These are phyloP conservation scores for Chanos chanos DNA, from an alignment of 2,797 vertebrate genomes.

Conservation along the genomic window DNA sequence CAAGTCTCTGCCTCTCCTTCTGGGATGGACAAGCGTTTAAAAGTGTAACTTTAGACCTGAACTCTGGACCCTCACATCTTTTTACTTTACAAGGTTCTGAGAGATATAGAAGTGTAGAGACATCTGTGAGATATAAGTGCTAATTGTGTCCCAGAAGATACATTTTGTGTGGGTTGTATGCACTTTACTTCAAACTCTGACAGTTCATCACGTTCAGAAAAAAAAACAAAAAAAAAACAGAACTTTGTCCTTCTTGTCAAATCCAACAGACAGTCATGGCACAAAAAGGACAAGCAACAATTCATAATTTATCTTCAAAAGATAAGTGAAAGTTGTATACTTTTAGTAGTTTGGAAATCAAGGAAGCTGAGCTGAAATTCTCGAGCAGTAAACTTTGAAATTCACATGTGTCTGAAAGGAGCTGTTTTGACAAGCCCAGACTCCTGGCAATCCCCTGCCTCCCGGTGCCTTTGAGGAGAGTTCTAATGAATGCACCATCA, in stretches of 20 bases:
- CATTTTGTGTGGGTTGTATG: neutral
- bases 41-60: constrained; percentile 1
- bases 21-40: constrained; percentile 15
- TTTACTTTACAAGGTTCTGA: neutral
- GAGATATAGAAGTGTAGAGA: neutral
- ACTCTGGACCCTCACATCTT: neutral
- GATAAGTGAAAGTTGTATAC: too few species aligned
- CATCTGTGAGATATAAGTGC: neutral
- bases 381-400: constrained; percentile 9
- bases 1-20: neutral
- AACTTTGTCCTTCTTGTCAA: too few species aligned
- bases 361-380: constrained; percentile 6
- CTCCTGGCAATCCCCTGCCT: constrained; percentile 26
- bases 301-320: too few species aligned
- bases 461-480: constrained; percentile 20
- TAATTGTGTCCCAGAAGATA: neutral
- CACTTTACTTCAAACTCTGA: neutral
- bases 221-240: too few species aligned
- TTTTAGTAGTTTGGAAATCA: too few species aligned
- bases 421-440: constrained; percentile 28
- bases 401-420: constrained; percentile 2
- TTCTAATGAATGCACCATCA: constrained; percentile 33
- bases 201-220: too few species aligned
- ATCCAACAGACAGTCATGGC: too few species aligned
- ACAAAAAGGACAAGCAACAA: too few species aligned